Base-by-base conservation (phyloP, 2,113 vertebrate genomes). In the Lathamus discolor region DNA sequence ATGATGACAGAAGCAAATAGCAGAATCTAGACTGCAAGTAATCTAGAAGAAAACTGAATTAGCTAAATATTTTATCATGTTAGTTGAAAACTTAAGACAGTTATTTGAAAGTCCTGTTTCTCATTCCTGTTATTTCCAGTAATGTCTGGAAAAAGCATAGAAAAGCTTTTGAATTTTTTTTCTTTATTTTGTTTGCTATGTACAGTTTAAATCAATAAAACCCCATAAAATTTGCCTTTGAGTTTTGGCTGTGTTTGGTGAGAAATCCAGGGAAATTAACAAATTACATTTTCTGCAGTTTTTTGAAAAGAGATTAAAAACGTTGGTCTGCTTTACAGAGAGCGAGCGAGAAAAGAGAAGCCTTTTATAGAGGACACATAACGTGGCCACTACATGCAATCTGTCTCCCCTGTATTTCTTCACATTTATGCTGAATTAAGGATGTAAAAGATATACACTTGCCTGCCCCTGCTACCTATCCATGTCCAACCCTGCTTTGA, bases 41-140 rank as follows among this genome's bases (percentile, higher is more conserved):
- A 88, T 81, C 37, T 63, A 54, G 88, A 86, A 77, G 41, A 86
- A 92, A 95, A 95, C 16, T 81, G 28, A 86, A 90, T 90, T 95
- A 92, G 49, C 23, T 51, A 74, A 93, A 59, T 90, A 88, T 90
- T 88, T 92, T 61, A 90, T 92, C 22, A 35, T 82, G 17, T 68
- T 83, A 93, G 51, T 78, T 84, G 77, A 91, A 92, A 86, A 61
- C 27, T 69, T 59, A n/a, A 77, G 72, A 77, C 52, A n/a, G 48
- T 68, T 88, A 69, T 92, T 80, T 83, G 35, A 31, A 92, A 81
- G 28, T 43, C 43, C 79, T 90, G 86, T 49, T 95, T 83, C 72
- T 78, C 46, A 91, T 93, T 96, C 39, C 31, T 88, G 23, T 74
- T 25, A 59, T 93, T 83, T 93, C 55, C 81, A 84, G 33, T 81